Conservation (phyloP, 2,113 vertebrate species). For the Cygnus atratus region DNA sequence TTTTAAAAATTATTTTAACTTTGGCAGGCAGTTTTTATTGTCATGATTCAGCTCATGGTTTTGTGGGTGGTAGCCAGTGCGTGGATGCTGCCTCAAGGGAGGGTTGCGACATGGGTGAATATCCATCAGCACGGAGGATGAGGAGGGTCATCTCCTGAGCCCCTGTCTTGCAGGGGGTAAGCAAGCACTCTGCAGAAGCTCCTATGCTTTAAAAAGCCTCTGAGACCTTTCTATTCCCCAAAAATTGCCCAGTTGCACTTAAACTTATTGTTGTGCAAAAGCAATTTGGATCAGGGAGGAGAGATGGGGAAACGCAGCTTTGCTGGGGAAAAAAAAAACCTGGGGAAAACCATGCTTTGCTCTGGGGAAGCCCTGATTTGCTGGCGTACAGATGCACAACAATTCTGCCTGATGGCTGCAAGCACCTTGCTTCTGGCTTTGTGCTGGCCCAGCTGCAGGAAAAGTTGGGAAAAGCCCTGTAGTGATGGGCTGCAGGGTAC, state of each 20-base stretch:
- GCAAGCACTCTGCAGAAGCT: background rate
- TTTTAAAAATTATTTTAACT: background rate
- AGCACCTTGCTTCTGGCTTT: background rate
- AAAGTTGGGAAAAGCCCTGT: background rate
- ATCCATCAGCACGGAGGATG: background rate
- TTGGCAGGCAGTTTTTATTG: background rate
- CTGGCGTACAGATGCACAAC: too few species aligned
- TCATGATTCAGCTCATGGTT: background rate
- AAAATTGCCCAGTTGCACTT: background rate
- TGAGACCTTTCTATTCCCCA: background rate
- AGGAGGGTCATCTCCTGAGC: background rate
- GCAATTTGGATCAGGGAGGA: background rate
- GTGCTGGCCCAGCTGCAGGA: background rate
- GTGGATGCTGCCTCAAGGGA: background rate
- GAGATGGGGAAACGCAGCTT: background rate
- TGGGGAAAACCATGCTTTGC: too few species aligned
- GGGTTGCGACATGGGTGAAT: background rate
- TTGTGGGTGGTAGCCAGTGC: background rate
- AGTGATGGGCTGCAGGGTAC: background rate
- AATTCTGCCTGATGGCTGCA: background rate
- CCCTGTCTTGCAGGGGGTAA: rapidly evolving
- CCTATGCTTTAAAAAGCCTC: background rate
- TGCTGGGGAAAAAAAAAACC: background rate
- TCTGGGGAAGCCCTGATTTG: background rate
- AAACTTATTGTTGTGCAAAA: background rate